phyloP scores from a whole-genome alignment of 2,888 invertebrate species.

The Cremastobaeus sp. region DNA sequence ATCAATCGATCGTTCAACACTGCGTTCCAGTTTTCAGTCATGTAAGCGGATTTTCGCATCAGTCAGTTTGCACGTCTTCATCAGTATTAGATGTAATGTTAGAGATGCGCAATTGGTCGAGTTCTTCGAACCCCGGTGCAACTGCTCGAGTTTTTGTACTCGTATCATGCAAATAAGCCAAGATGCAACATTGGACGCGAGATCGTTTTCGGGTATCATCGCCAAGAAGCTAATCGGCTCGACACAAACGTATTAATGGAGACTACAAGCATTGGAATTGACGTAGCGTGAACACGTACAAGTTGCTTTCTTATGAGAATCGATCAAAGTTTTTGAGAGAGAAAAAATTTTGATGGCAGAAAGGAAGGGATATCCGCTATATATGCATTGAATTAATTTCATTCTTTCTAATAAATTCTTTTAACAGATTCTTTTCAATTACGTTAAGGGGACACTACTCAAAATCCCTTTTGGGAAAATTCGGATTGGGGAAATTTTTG shows the following conservation, averaged over 20 bases:
- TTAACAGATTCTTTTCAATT: too few relatives aligned
- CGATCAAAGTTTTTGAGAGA: constrained; percentile 30
- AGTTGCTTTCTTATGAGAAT: constrained; percentile 46
- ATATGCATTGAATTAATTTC: background rate
- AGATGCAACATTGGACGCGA: constrained; percentile 29
- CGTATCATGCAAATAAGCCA: constrained; percentile 40
- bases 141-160: constrained; percentile 18
- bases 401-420: too few relatives aligned
- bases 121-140: constrained; percentile 43
- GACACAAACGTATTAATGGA: constrained; percentile 51
- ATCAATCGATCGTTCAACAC: background rate
- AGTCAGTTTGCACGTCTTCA: background rate
- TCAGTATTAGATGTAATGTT: background rate
- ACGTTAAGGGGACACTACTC: too few relatives aligned
- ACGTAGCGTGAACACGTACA: constrained; percentile 56
- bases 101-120: constrained; percentile 11
- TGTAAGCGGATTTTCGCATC: background rate
- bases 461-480: too few relatives aligned
- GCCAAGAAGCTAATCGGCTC: constrained; percentile 51
- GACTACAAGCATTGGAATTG: constrained; percentile 45
- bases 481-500: too few relatives aligned
- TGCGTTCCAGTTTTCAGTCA: background rate
- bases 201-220: constrained; percentile 53
- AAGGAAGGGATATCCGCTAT: background rate
- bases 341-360: background rate